phyloP scores from a whole-genome alignment of 30 jellyfish, hydroid and myxozoan species.

The Haliclystus octoradiatus region DNA sequence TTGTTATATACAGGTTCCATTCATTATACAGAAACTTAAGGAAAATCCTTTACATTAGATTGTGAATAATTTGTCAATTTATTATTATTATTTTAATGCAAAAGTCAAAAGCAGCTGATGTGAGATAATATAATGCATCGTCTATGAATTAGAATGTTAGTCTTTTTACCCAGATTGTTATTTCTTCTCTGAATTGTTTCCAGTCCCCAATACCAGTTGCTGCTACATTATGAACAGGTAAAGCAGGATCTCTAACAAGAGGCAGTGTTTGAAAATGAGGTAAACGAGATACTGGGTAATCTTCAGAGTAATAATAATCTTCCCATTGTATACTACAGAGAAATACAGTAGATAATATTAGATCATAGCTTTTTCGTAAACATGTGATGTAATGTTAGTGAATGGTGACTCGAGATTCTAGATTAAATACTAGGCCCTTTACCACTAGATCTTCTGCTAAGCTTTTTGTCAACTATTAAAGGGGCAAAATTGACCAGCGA shows the following conservation, averaged over 20 bases:
- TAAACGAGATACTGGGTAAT: conserved; percentile 16
- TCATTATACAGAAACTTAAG: too few relatives aligned
- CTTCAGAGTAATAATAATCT: conserved; percentile 43
- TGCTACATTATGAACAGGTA: conserved; percentile 80
- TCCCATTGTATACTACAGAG: conserved; percentile 57
- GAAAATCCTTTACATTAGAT: too few relatives aligned
- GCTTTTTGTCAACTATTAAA: too few relatives aligned
- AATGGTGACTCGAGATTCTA: background rate
- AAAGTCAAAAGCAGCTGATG: too few relatives aligned
- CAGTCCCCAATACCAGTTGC: conserved; percentile 76
- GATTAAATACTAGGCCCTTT: background rate
- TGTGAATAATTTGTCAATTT: too few relatives aligned
- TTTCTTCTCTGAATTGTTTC: conserved; percentile 65
- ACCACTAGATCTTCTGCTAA: too few relatives aligned
- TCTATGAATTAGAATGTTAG: background rate
- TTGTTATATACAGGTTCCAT: too few relatives aligned
- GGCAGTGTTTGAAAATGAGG: conserved; percentile 11
- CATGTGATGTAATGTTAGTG: background rate
- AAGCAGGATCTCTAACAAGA: conserved; percentile 74
- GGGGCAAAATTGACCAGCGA: too few relatives aligned
- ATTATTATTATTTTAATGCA: too few relatives aligned
- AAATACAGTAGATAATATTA: background rate
- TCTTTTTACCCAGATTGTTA: conserved; percentile 31
- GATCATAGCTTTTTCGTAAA: background rate
- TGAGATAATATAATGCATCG: too few relatives aligned